phyloP scores from a whole-genome alignment of 1,140 invertebrate genomes.

The Drosophila nikananu region DNA sequence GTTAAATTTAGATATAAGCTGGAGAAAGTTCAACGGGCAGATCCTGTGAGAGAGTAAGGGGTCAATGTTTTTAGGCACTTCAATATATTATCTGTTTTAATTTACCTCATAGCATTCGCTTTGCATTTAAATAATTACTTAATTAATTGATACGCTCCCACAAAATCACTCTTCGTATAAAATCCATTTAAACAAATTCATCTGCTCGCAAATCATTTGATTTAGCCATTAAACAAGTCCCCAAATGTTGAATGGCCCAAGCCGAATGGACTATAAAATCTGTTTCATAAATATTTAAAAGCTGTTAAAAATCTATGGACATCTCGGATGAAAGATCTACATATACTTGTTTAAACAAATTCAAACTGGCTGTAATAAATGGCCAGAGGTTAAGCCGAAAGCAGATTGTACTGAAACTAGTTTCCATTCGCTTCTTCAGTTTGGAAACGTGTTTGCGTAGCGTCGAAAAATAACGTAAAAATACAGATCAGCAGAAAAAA shows the following conservation, averaged over 20 bases:
- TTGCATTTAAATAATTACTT: not conserved
- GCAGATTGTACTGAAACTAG: conserved; percentile 51
- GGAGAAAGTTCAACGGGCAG: conserved; percentile 11
- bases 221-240: conserved; percentile 57
- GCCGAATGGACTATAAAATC: conserved; percentile 55
- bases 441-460: conserved; percentile 63
- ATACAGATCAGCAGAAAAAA: conserved; percentile 38
- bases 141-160: conserved; percentile 9
- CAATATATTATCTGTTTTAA: not conserved
- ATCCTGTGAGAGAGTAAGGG: conserved; percentile 5
- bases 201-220: conserved; percentile 57
- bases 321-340: conserved; percentile 17
- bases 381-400: conserved; percentile 41
- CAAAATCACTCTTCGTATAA: conserved; percentile 1
- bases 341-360: conserved; percentile 20
- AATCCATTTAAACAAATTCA: conserved; percentile 26
- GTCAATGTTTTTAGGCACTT: not conserved
- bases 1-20: conserved; percentile 1
- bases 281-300: conserved; percentile 74
- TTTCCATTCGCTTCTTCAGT: conserved; percentile 43
- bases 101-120: not conserved
- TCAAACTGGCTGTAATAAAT: conserved; percentile 59
- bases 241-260: conserved; percentile 29
- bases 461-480: conserved; percentile 37
- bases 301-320: conserved; percentile 9